Evolutionary conservation across 1,140 invertebrate genomes (phyloP), one percentile per base, ranked within the genome.

Genomic region (Solen grandis): DNA sequence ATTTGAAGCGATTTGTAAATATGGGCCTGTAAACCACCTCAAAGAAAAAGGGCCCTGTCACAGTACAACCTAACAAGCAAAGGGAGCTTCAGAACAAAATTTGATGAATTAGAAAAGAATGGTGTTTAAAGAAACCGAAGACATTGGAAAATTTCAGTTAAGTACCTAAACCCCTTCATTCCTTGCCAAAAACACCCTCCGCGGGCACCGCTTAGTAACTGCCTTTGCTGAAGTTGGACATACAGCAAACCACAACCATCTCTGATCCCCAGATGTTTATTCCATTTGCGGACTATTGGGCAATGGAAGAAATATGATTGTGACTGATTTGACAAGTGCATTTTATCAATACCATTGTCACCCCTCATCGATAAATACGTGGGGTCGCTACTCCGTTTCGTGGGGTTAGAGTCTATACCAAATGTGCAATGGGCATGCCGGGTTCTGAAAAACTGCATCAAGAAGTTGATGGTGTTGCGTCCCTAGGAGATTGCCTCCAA

Each of bases 391-490:
- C 81, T n/a, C 85, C 85, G 25, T 85, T 66, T 46, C n/a, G 63
- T 13, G 84, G 79, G 13, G 80, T 84, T 25, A 4, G 84, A 14
- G 86, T 85, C 0, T 87, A 82, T 68, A 54, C 50, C 5, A n/a
- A 66, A 33, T 73, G 78, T 27, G 84, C 86, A 2, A 85, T 86
- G 77, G 86, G 86, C n/a, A 86, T 84, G 80, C 80, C 83, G 41
- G 80, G 78, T 1, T 84, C 76, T 16, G 79, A 84, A n/a, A n/a
- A 31, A 81, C 83, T 14, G 81, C 82, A 31, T 59, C 83, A 27
- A 85, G 85, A 33, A 85, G 86, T 63, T 35, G 86, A 0, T 83
- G 73, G 36, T 85, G 83, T 27, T 50, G 83, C 0, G 83, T 87
- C 14, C n/a, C 31, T 87, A 5, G 83, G 83, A 14, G 65, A 85